Evolutionary conservation across 2,888 invertebrate species (phyloP), one percentile per base, ranked within the genome.

Genomic region (Himalopsyche anomala): DNA sequence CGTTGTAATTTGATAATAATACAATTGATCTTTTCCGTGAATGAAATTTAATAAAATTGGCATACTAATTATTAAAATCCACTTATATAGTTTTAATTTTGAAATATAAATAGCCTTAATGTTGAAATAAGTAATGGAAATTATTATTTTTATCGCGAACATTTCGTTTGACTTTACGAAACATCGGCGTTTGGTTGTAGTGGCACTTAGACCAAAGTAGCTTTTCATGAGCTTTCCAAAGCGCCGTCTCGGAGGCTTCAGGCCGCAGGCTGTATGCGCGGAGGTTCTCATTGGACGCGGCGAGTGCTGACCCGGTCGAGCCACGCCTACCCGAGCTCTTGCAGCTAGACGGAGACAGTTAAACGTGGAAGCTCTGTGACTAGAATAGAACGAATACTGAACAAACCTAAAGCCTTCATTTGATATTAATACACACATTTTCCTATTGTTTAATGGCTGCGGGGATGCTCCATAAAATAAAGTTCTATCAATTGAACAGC

Each of bases 171-270:
- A 51, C 28, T 80, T 80, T 80, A 19, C 80, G 51, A 74, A 74
- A 74, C 74, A 74, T 74, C 36, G 74, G 74, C 74, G 74, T 74
- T 74, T 12, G 38, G 51, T 54, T 81, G 81, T 81, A 81, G 85
- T 83, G 81, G 85, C 85, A 79, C 85, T 85, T 55, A 40, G 82
- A 42, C 54, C 82, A 40, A 62, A 85, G 83, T 83, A 83, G 80
- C 82, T 82, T 85, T 85, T 83, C 69, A 62, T 69, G 69, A 62
- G 38, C 40, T 56, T 83, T 83, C 56, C 19, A 62, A 40, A 54
- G 51, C 55, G 82, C 51, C 51, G 51, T 82, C 51, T 54, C 55
- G 19, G 28, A 55, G 51, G 51, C 82, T 38, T 55, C 38, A 54
- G 38, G 38, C 38, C 54, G 38, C 40, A 40, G 40, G 40, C 45